Evolutionary conservation across 23 tunicate genomes (phyloP), one percentile per base, ranked within the genome.

Genomic region (Styela plicata): DNA sequence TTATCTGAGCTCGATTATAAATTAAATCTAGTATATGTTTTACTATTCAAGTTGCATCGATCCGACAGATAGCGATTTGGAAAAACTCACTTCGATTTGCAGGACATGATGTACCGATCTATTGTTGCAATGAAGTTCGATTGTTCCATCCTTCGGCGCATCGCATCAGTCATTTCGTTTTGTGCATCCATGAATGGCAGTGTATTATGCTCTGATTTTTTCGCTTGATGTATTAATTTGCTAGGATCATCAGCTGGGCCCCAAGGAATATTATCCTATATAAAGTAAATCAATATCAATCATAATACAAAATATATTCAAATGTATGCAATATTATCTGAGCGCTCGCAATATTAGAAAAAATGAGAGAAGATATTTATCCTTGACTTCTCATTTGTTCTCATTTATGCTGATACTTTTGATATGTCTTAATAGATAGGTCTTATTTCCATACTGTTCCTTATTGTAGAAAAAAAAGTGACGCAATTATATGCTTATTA

Each of bases 181-280:
- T 73, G 31, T 31, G 65, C 34, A 25, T 79, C 73, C 24, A 69
- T 70, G 7, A 2, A 23, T 3, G 63, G 73, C 21, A 25, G 69
- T 7, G 73, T 34, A 3, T 67, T 37, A 33, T 62, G 44, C n/a
- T 64, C 69, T 5, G 27, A 16, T 28, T 73, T 64, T 3, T 23
- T 24, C 22, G 36, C 61, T 62, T 63, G 17, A 16, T 25, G 19
- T 1, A 67, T 67, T 24, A 67, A 25, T 29, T 27, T 25, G 3
- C 18, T 53, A 1, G 22, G 27, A 30, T 57, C 86, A 2, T 70
- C 79, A 64, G 73, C 53, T 3, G 34, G 34, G 27, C 73, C 86
- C 86, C 86, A 83, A 3, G 86, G 86, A 31, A 83, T 83, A 33
- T 83, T 76, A 22, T 83, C 86, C 24, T 75, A n/a, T n/a, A n/a